Evolutionary conservation across 2,797 vertebrate genomes (phyloP).

Genomic region (Scleropages formosus): DNA sequence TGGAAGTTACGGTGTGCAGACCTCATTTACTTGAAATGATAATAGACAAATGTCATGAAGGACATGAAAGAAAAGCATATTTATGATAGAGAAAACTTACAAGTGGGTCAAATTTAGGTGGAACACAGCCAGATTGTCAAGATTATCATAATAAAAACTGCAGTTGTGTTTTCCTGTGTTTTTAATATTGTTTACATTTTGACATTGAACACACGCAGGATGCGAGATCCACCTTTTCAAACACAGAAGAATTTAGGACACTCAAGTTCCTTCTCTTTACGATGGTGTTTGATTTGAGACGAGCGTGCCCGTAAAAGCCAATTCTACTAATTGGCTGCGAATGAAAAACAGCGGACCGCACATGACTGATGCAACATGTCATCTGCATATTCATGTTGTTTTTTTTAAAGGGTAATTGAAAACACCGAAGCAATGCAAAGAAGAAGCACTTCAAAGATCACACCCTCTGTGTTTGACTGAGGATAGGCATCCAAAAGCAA

Average conservation of each 20-base stretch:
- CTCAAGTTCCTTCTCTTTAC: conserved; percentile 6
- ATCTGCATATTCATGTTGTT: conserved; percentile 44
- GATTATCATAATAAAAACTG: background rate
- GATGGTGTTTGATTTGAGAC: conserved; percentile 6
- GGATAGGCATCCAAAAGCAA: conserved; percentile 14
- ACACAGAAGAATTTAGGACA: conserved; percentile 6
- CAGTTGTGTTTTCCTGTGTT: background rate
- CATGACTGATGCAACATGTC: conserved; percentile 34
- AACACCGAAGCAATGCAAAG: conserved; percentile 24
- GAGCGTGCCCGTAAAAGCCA: conserved; percentile 35
- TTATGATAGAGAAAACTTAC: no score
- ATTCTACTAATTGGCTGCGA: conserved; percentile 34
- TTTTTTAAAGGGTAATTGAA: conserved; percentile 35
- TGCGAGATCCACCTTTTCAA: background rate
- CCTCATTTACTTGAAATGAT: no score
- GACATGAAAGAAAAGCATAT: no score
- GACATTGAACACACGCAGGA: background rate
- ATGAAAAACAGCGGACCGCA: conserved; percentile 33
- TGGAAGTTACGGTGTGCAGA: no score
- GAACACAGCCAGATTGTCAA: no score
- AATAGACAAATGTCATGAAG: no score
- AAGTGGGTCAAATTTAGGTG: no score
- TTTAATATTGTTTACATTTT: background rate
- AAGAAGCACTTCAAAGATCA: background rate
- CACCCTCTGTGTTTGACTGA: conserved; percentile 14